Base-by-base conservation (phyloP, 2,888 invertebrate species). In the Cerceris ruficornis region DNA sequence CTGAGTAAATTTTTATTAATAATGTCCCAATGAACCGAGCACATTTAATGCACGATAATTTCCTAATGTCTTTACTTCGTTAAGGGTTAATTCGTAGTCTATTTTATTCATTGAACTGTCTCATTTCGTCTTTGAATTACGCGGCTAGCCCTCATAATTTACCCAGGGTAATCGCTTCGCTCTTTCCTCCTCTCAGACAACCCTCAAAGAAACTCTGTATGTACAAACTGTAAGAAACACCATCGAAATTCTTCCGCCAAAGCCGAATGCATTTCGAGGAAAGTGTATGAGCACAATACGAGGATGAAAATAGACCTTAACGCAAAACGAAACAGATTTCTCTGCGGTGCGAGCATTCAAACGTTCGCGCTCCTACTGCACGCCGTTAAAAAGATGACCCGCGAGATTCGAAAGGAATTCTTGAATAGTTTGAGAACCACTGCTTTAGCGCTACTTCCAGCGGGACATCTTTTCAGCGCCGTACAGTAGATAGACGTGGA, bases 271-370 rank as follows among this genome's bases (percentile, higher is more conserved):
- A 73, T 11, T 11, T 58, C 52, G 64, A 73, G 78, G 73, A 81
- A 82, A 69, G 61, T 76, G 73, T 75, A 68, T 43, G 69, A 69
- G 28, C 42, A 68, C 69, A 65, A 39, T 71, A 64, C 49, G 52
- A 50, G 62, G 28, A 69, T 80, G 67, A 42, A 61, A 66, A 57
- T 67, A 69, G 65, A 77, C 61, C 68, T 68, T 49, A 82, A 80
- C 78, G 77, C 68, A 65, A 76, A 80, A 65, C 57, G 46, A 66
- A 76, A 60, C 55, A 17, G 54, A 80, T 69, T 77, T 68, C 62
- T 46, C 74, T 78, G 79, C 77, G 71, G 81, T 71, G 80, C 62
- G 70, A 65, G 72, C 60, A 76, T 72, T 74, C 75, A 57, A 74
- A 62, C 64, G 59, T 69, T 77, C 43, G 69, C 50, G 52, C 28